Percentiles rank a stretch among this genome's conserved stretches.
Conservation (phyloP, 2,113 vertebrate genomes). For the Scomber japonicus region DNA sequence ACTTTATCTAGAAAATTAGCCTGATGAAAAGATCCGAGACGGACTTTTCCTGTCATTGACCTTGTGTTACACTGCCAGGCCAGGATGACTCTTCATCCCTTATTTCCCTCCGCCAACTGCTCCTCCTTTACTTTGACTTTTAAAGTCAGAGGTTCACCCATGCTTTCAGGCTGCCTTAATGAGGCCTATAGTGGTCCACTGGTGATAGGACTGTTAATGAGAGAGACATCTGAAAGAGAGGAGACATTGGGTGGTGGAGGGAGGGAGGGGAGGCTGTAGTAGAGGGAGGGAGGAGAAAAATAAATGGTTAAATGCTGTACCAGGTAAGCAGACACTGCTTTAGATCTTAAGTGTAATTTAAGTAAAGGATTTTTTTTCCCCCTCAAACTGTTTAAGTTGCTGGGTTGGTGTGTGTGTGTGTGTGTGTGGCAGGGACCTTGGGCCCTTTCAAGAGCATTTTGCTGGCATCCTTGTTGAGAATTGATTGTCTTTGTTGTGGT, state of each 20-base stretch:
- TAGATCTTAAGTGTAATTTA: conserved; percentile 92
- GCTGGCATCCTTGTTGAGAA: conserved; percentile 91
- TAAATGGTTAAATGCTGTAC: conserved; percentile 44
- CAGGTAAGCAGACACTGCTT: conserved; percentile 85
- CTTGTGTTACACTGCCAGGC: conserved; percentile 71
- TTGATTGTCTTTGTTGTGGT: conserved; percentile 98
- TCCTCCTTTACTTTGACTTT: conserved; percentile 75
- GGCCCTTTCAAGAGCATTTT: conserved; percentile 91
- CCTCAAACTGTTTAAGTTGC: conserved; percentile 80
- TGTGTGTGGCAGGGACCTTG: conserved; percentile 81
- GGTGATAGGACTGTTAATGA: conserved; percentile 82
- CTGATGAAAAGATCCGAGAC: conserved; percentile 60
- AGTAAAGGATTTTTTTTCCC: conserved; percentile 87
- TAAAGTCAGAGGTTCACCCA: conserved; percentile 71
- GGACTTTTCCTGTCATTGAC: conserved; percentile 56
- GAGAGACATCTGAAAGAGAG: conserved; percentile 70
- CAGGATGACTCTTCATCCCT: conserved; percentile 63
- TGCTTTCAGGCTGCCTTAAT: conserved; percentile 79
- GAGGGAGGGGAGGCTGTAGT: conserved; percentile 34
- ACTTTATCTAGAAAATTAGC: conserved; percentile 72
- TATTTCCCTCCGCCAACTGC: conserved; percentile 54
- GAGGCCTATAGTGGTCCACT: conserved; percentile 68
- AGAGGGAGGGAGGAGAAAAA: conserved; percentile 17
- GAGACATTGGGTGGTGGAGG: conserved; percentile 37
- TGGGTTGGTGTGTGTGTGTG: conserved; percentile 5